These are phyloP conservation scores for Campylomormyrus numenius DNA, from an alignment of 2,113 vertebrate species.

Conservation along the genomic window DNA sequence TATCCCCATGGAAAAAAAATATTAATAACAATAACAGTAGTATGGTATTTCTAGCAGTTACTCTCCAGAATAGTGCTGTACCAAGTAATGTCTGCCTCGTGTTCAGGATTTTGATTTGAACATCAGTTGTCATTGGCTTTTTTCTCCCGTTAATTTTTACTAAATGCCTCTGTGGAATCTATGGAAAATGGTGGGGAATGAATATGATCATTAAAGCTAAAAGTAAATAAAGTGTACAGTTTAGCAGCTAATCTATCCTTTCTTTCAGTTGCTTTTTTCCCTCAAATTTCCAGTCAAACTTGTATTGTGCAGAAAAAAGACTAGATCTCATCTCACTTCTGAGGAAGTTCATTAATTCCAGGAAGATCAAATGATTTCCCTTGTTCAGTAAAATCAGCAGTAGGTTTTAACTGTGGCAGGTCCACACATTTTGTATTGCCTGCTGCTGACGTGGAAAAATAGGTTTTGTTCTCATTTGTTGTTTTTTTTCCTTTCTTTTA, in stretches of 20 bases:
- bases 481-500: background rate
- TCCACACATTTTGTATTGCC: background rate
- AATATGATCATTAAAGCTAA: background rate
- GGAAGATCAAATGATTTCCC: slow-evolving; percentile 3
- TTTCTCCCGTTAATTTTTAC: background rate
- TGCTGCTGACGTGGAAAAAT: background rate
- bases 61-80: background rate
- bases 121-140: background rate
- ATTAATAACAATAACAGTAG: background rate
- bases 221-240: background rate
- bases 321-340: background rate
- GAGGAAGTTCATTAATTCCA: background rate
- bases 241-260: background rate
- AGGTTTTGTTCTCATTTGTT: background rate
- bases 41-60: background rate
- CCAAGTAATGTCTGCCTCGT: background rate
- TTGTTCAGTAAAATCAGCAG: background rate
- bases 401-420: background rate
- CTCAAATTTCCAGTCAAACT: background rate
- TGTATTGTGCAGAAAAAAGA: background rate
- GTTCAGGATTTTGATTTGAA: background rate
- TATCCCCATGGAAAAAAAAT: background rate
- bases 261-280: background rate
- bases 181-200: background rate
- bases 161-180: background rate